phyloP scores from a whole-genome alignment of 2,797 vertebrate genomes.

The Phoxinus dragarum region DNA sequence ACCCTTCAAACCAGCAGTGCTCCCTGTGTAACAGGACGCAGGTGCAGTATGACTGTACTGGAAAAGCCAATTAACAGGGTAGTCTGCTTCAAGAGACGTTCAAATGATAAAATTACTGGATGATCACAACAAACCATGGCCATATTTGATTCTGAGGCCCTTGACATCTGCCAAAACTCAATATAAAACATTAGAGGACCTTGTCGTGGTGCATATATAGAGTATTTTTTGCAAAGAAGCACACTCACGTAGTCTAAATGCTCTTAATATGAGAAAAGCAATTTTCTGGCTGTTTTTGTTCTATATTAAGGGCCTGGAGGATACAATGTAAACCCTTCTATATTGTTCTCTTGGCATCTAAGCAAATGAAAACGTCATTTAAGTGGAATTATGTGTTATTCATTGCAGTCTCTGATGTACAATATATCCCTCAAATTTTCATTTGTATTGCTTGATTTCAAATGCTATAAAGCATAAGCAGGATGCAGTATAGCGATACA shows the following conservation, averaged over 20 bases:
- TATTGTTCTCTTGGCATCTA: not conserved
- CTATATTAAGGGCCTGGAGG: not conserved
- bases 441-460: not conserved
- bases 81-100: conserved; percentile 38
- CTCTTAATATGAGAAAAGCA: not conserved
- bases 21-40: conserved; percentile 62
- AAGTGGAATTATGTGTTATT: not conserved
- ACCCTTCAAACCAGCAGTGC: conserved; percentile 69
- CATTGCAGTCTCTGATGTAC: not conserved
- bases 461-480: not conserved
- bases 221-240: not conserved
- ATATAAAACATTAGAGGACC: not conserved
- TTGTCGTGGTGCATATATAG: not conserved
- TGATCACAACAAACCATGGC: conserved; percentile 23
- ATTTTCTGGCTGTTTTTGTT: not conserved
- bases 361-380: not conserved
- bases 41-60: conserved; percentile 70
- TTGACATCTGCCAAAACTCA: conserved; percentile 23
- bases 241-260: not conserved
- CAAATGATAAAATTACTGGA: conserved; percentile 25
- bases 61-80: conserved; percentile 68
- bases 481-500: not conserved
- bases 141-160: conserved; percentile 7
- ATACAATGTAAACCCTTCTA: not conserved
- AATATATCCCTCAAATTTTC: not conserved